Conservation (phyloP, 2,113 vertebrate genomes). For the Cinclus mexicanus region DNA sequence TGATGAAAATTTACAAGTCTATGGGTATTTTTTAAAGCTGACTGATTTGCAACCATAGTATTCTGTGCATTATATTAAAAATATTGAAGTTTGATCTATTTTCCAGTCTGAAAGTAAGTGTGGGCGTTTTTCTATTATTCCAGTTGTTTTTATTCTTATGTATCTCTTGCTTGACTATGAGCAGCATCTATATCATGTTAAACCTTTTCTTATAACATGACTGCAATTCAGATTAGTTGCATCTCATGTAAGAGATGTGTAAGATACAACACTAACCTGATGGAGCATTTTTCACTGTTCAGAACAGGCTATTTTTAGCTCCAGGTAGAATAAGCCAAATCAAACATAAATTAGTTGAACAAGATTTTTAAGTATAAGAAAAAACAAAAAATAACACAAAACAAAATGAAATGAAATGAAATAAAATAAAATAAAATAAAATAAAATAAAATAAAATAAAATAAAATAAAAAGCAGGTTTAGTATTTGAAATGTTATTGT, state of each 20-base stretch:
- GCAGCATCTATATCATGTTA: neutral
- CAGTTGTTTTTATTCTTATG: neutral
- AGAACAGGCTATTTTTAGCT: neutral
- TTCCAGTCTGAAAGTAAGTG: neutral
- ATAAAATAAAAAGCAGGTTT: neutral
- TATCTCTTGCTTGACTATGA: neutral
- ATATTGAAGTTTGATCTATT: neutral
- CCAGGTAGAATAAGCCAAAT: neutral
- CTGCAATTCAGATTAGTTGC: neutral
- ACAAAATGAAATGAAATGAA: too few relatives aligned
- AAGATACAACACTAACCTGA: neutral
- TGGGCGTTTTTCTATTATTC: neutral
- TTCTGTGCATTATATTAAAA: neutral
- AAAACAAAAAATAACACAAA: neutral
- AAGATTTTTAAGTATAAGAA: neutral
- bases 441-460: too few relatives aligned
- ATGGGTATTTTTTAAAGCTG: neutral
- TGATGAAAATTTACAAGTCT: neutral
- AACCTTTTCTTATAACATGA: neutral
- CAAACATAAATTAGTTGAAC: neutral
- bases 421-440: too few relatives aligned
- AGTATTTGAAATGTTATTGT: neutral
- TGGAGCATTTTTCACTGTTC: neutral
- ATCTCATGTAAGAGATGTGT: neutral
- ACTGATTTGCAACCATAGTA: neutral